phyloP scores from a whole-genome alignment of 2,888 invertebrate species.

The Pocota personata region DNA sequence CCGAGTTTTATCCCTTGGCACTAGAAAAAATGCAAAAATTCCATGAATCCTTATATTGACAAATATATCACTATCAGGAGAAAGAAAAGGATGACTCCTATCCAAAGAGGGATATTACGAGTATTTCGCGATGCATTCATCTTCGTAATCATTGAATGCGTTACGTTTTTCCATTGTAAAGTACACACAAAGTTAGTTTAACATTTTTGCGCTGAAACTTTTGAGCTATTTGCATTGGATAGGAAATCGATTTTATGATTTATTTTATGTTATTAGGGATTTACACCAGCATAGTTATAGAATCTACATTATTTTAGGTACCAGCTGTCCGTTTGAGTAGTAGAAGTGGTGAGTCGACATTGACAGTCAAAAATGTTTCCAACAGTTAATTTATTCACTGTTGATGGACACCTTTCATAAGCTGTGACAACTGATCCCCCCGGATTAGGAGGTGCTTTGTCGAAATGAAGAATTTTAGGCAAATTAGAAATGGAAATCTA shows the following conservation, averaged over 20 bases:
- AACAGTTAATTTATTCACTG: conserved; percentile 17
- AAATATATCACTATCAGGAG: conserved; percentile 59
- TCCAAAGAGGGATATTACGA: conserved; percentile 34
- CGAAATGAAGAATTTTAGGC: neutral
- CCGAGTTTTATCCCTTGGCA: conserved; percentile 14
- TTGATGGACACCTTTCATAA: conserved; percentile 24
- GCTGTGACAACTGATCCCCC: conserved; percentile 18
- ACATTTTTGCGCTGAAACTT: neutral
- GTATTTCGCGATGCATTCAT: conserved; percentile 32
- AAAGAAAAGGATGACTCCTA: conserved; percentile 15
- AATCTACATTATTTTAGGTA: too few species aligned
- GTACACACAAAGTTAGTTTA: neutral
- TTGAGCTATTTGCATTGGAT: neutral
- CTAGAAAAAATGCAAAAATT: conserved; percentile 44
- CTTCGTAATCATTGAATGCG: conserved; percentile 6
- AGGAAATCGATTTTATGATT: neutral
- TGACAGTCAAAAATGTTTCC: neutral
- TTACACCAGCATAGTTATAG: neutral
- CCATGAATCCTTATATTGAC: conserved; percentile 55
- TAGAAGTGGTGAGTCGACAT: neutral
- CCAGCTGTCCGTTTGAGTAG: neutral
- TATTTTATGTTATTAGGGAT: too few species aligned
- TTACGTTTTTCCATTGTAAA: neutral
- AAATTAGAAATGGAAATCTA: conserved; percentile 2
- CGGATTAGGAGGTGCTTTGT: neutral